Evolutionary conservation across 2,797 vertebrate species (phyloP).

Genomic region (Bryconaethiops microstoma): DNA sequence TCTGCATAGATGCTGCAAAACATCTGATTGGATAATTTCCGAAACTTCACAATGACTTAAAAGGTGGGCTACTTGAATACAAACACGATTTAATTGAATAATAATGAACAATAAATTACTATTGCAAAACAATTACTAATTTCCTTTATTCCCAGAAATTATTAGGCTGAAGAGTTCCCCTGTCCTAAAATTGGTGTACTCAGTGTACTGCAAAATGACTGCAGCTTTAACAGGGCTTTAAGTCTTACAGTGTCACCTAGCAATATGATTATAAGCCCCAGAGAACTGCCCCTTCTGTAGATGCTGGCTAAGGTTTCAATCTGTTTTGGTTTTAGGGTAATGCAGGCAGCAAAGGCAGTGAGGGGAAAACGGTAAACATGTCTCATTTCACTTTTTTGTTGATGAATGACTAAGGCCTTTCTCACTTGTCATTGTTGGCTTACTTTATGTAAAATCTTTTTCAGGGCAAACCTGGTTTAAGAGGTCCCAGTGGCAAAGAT

Average conservation of each 20-base stretch:
- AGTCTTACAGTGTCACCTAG: background rate
- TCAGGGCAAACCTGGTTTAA: conserved; percentile 76
- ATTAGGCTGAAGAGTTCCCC: no score
- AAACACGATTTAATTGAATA: no score
- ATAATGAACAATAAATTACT: no score
- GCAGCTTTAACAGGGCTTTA: no score
- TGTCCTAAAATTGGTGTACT: no score
- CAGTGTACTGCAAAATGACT: no score
- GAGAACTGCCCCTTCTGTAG: background rate
- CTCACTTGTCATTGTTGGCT: conserved; percentile 20
- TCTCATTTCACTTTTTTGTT: background rate
- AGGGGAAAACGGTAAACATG: conserved; percentile 76
- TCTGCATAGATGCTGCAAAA: no score
- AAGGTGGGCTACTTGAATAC: no score
- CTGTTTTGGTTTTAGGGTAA: conserved; percentile 67
- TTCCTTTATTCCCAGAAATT: no score
- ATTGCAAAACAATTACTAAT: no score
- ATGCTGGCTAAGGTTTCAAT: background rate
- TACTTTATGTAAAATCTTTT: conserved; percentile 18
- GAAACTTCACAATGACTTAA: no score
- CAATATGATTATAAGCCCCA: background rate
- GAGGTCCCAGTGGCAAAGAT: conserved; percentile 71
- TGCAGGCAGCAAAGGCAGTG: conserved; percentile 70
- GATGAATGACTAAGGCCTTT: background rate
- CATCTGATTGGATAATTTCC: no score